A percentile compares a stretch with the other conserved stretches of the same genome.
Evolutionary conservation across 1,140 invertebrate species (phyloP).

Genomic region (Tenebrio molitor): DNA sequence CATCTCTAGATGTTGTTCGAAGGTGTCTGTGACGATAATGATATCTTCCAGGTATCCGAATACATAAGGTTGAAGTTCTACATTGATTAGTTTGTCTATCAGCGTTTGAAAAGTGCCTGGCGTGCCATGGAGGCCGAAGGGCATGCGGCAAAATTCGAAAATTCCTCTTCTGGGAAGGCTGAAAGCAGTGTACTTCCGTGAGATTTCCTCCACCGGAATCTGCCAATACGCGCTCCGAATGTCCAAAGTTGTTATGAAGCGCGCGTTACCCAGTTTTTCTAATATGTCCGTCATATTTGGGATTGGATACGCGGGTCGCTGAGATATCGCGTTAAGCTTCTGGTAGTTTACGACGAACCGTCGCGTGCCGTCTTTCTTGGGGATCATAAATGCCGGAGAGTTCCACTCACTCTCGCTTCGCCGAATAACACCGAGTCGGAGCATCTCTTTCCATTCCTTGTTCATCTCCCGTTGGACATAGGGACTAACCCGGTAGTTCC

Average conservation of each 20-base stretch:
- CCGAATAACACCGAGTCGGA: conserved; percentile 3
- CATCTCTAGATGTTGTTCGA: conserved; percentile 50
- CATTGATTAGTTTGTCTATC: conserved; percentile 57
- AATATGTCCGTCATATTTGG: conserved; percentile 52
- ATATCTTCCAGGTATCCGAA: conserved; percentile 62
- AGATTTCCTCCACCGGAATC: conserved; percentile 55
- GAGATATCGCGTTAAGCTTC: conserved; percentile 4
- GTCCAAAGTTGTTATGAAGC: conserved; percentile 58
- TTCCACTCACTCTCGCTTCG: not conserved
- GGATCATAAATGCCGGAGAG: conserved; percentile 52
- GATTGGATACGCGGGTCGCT: conserved; percentile 57
- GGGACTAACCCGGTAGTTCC: conserved; percentile 53
- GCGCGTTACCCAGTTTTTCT: conserved; percentile 55
- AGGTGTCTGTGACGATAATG: conserved; percentile 46
- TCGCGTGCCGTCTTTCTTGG: conserved; percentile 47
- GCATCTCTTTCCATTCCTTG: conserved; percentile 17
- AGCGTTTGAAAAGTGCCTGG: conserved; percentile 42
- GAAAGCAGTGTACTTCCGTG: conserved; percentile 60
- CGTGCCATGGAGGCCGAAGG: conserved; percentile 18
- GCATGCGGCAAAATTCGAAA: conserved; percentile 58
- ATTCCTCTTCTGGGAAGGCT: conserved; percentile 56
- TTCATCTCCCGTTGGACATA: conserved; percentile 43
- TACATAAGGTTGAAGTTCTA: conserved; percentile 50
- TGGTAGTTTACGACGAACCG: conserved; percentile 22
- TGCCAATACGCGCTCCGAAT: conserved; percentile 60